Percentiles rank a stretch among this genome's conserved stretches.
Conservation (phyloP, 2,113 vertebrate genomes). For the Chlamydotis undulata region DNA sequence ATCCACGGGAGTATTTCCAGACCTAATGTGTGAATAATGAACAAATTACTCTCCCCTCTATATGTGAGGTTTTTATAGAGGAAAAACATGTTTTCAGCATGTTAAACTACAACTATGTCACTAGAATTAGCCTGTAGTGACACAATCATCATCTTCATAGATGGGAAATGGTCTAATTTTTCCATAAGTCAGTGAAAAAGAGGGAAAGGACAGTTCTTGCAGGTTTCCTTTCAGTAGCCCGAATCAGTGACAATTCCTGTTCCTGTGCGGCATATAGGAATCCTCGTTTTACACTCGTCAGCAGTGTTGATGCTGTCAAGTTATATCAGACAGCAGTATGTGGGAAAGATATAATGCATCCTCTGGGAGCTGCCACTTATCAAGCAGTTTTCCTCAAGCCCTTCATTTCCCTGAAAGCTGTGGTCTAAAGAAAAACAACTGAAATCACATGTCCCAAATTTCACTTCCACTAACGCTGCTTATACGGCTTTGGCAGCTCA, state of each 20-base stretch:
- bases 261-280: not conserved
- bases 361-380: conserved; percentile 9
- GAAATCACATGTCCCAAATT: not conserved
- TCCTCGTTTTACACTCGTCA: not conserved
- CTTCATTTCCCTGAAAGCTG: not conserved
- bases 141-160: not conserved
- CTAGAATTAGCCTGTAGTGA: not conserved
- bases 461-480: not conserved
- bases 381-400: not conserved
- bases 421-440: not conserved
- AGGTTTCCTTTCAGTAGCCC: not conserved
- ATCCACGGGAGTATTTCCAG: not conserved
- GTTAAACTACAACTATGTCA: not conserved
- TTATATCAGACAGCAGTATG: not conserved
- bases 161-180: not conserved
- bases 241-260: not conserved
- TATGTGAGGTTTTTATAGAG: not conserved
- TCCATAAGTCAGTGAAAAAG: not conserved
- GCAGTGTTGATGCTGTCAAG: conserved; percentile 25
- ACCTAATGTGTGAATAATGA: not conserved
- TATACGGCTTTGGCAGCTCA: not conserved
- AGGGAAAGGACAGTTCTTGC: not conserved
- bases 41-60: not conserved
- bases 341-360: conserved; percentile 17
- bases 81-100: not conserved